phyloP scores from a whole-genome alignment of 2,888 invertebrate genomes.

The Agrilus biguttatus region DNA sequence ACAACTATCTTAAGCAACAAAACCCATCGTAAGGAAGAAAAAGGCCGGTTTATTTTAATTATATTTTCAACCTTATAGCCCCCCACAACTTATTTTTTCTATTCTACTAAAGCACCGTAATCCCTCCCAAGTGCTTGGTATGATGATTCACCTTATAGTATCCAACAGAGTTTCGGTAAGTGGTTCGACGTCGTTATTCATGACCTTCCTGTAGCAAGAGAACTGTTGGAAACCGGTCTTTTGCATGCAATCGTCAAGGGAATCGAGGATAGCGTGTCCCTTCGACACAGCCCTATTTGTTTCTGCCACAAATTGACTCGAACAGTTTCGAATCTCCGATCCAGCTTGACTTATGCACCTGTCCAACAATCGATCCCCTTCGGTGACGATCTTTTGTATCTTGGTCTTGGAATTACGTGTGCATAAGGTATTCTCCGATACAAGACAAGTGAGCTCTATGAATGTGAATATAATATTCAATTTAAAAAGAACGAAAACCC shows the following conservation, averaged over 20 bases:
- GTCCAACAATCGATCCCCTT: not conserved
- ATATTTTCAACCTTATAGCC: too few relatives aligned
- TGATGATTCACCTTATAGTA: slow-evolving; percentile 18
- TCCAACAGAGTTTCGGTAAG: slow-evolving; percentile 19
- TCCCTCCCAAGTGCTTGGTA: slow-evolving; percentile 15
- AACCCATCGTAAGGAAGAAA: too few relatives aligned
- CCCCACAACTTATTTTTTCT: too few relatives aligned
- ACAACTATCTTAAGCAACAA: too few relatives aligned
- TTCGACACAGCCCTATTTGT: slow-evolving; percentile 13
- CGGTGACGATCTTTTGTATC: not conserved
- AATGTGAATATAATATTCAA: not conserved
- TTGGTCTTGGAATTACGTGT: not conserved
- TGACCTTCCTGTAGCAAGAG: slow-evolving; percentile 21
- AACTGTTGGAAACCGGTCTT: slow-evolving; percentile 17
- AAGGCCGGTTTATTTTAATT: too few relatives aligned
- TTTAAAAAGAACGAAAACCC: too few relatives aligned
- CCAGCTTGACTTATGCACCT: not conserved
- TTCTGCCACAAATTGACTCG: slow-evolving; percentile 8
- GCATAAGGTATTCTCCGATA: not conserved
- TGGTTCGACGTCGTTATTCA: slow-evolving; percentile 17
- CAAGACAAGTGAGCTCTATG: not conserved
- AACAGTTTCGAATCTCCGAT: slow-evolving; percentile 5
- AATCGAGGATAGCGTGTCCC: slow-evolving; percentile 16
- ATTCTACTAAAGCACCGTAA: slow-evolving; percentile 6
- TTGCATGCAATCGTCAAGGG: slow-evolving; percentile 16